These are phyloP conservation scores for Himalopsyche kuldschensis DNA, from an alignment of 2,888 invertebrate genomes.

Conservation along the genomic window DNA sequence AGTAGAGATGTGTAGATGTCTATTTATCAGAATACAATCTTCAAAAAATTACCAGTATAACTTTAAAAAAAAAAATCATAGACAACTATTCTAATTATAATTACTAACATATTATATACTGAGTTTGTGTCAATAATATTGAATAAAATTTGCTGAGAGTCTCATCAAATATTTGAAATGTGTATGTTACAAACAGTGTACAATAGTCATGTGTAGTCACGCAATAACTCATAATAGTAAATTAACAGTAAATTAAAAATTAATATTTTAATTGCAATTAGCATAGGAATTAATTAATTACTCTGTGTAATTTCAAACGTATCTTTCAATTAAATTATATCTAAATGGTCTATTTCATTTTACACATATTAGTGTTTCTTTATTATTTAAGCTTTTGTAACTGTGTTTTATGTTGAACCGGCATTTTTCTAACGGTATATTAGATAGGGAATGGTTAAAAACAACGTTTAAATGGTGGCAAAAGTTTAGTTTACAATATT, in stretches of 20 bases:
- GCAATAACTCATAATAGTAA: slow-evolving; percentile 20
- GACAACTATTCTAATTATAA: neutral
- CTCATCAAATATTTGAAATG: neutral
- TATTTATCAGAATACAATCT: neutral
- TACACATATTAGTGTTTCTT: too few species aligned
- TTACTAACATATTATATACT: neutral
- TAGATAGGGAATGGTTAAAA: too few species aligned
- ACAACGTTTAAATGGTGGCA: too few species aligned
- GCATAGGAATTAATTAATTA: neutral
- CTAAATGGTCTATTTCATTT: too few species aligned
- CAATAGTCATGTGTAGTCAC: slow-evolving; percentile 20
- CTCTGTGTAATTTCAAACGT: neutral
- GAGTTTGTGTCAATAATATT: neutral
- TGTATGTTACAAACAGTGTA: neutral
- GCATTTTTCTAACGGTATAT: too few species aligned
- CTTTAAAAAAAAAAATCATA: neutral
- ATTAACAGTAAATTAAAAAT: slow-evolving; percentile 6
- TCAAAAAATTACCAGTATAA: neutral
- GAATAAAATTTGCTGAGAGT: neutral
- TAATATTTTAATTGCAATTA: neutral
- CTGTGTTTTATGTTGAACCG: too few species aligned
- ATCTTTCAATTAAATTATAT: too few species aligned
- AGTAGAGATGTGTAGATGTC: too few species aligned
- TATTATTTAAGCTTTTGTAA: too few species aligned
- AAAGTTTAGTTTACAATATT: too few species aligned